These are phyloP conservation scores for Melolontha melolontha DNA, from an alignment of 2,888 invertebrate species.

Conservation along the genomic window DNA sequence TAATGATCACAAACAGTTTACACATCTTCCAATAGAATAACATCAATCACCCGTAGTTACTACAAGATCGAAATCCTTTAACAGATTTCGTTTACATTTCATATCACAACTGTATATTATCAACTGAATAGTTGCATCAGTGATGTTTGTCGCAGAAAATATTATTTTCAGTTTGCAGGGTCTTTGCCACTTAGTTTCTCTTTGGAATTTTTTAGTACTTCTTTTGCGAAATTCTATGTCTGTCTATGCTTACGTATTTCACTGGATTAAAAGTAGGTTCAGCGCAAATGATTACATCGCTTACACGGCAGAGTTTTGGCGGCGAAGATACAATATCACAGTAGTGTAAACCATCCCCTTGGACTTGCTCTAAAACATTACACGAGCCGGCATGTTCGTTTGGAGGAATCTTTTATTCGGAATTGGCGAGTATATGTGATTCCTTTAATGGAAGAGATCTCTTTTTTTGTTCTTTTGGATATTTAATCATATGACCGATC, in stretches of 20 bases:
- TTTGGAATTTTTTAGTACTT: slow-evolving; percentile 61
- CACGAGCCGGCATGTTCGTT: slow-evolving; percentile 37
- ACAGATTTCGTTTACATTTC: slow-evolving; percentile 71
- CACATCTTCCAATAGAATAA: not conserved
- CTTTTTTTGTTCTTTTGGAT: slow-evolving; percentile 36
- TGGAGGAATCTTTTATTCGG: slow-evolving; percentile 51
- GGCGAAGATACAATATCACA: slow-evolving; percentile 56
- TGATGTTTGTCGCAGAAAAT: slow-evolving; percentile 68
- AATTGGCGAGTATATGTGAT: slow-evolving; percentile 4
- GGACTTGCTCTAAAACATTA: slow-evolving; percentile 51
- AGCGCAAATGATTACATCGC: slow-evolving; percentile 44
- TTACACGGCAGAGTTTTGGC: slow-evolving; percentile 55
- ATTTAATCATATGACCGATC: slow-evolving; percentile 59
- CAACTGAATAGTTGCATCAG: slow-evolving; percentile 72
- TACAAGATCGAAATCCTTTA: slow-evolving; percentile 60
- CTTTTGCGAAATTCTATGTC: slow-evolving; percentile 60
- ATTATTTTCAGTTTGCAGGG: slow-evolving; percentile 74
- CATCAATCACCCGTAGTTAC: slow-evolving; percentile 38
- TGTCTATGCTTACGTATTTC: slow-evolving; percentile 56
- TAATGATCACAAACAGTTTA: slow-evolving; percentile 21
- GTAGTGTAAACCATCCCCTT: slow-evolving; percentile 56
- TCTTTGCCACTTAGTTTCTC: slow-evolving; percentile 71
- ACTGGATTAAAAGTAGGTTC: slow-evolving; percentile 41
- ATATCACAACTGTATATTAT: slow-evolving; percentile 73
- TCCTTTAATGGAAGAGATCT: slow-evolving; percentile 28